phyloP scores from a whole-genome alignment of 2,888 invertebrate species.

The Acrocera orbiculus region DNA sequence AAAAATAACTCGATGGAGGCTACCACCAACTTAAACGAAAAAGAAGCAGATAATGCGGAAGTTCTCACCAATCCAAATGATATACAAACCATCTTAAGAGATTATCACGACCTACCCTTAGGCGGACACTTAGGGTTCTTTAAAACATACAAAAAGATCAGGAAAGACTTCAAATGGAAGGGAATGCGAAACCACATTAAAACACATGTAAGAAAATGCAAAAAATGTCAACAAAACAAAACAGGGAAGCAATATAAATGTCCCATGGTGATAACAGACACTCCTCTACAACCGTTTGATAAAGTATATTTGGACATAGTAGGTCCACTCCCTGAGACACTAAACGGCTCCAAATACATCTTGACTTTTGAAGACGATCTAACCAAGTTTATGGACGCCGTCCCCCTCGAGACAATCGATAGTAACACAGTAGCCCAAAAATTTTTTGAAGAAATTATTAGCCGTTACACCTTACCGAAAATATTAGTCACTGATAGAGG shows the following conservation, averaged over 20 bases:
- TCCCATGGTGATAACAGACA: slow-evolving; percentile 2
- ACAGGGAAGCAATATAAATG: not conserved
- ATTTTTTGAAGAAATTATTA: slow-evolving; percentile 1
- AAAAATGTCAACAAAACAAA: slow-evolving; percentile 1
- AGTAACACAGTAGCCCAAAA: not conserved
- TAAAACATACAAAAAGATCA: too few relatives aligned
- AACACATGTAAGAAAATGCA: not conserved
- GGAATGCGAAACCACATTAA: too few relatives aligned
- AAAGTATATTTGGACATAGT: slow-evolving; percentile 6
- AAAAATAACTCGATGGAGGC: too few relatives aligned
- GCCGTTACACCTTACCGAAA: not conserved
- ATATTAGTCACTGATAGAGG: slow-evolving; percentile 7
- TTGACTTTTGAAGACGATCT: slow-evolving; percentile 1
- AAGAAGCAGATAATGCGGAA: too few relatives aligned
- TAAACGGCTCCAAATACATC: slow-evolving; percentile 1
- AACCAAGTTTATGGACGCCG: not conserved
- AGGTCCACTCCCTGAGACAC: slow-evolving; percentile 1
- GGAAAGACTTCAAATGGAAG: too few relatives aligned
- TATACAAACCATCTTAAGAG: too few relatives aligned
- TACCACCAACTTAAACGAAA: too few relatives aligned
- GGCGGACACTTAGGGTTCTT: not conserved
- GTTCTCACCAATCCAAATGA: too few relatives aligned
- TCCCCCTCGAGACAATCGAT: not conserved
- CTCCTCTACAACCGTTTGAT: slow-evolving; percentile 2
- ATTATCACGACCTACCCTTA: too few relatives aligned